These are phyloP conservation scores for Gouania willdenowi DNA, from an alignment of 2,797 vertebrate species.

Conservation along the genomic window DNA sequence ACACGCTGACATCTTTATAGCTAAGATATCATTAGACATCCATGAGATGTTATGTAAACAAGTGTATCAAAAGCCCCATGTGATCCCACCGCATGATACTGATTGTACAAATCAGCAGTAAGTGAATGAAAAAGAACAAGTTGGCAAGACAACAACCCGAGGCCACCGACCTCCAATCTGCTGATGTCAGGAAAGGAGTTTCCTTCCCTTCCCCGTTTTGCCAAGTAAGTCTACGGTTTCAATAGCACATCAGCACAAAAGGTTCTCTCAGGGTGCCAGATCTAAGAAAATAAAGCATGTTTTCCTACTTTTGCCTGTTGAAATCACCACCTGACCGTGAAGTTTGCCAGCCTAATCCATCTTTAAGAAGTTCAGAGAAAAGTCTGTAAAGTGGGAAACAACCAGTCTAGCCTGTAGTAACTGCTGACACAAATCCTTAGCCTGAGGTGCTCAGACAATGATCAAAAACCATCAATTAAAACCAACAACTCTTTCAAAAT, in stretches of 20 bases:
- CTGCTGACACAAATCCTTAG: neutral
- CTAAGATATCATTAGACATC: neutral
- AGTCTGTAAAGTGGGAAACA: conserved; percentile 22
- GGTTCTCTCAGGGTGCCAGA: neutral
- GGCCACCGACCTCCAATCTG: conserved; percentile 34
- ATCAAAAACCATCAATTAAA: too few relatives aligned
- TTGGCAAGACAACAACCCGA: conserved; percentile 9
- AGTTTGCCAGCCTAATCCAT: neutral
- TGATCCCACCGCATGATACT: conserved; percentile 9
- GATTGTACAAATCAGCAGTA: conserved; percentile 22
- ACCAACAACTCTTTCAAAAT: too few relatives aligned
- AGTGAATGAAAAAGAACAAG: neutral
- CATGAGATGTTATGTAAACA: neutral
- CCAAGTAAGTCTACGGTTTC: conserved; percentile 35
- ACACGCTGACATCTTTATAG: too few relatives aligned
- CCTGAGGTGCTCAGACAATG: too few relatives aligned
- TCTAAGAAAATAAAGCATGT: too few relatives aligned
- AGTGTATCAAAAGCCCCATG: neutral
- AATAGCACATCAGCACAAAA: conserved; percentile 11
- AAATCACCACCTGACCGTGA: too few relatives aligned
- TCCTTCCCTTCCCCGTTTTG: conserved; percentile 30
- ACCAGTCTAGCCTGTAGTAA: conserved; percentile 6
- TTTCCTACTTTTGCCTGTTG: too few relatives aligned
- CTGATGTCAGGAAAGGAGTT: conserved; percentile 59
- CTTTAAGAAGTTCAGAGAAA: neutral